These are phyloP conservation scores for Acanthacorydalis orientalis DNA, from an alignment of 2,888 invertebrate species.

Conservation along the genomic window DNA sequence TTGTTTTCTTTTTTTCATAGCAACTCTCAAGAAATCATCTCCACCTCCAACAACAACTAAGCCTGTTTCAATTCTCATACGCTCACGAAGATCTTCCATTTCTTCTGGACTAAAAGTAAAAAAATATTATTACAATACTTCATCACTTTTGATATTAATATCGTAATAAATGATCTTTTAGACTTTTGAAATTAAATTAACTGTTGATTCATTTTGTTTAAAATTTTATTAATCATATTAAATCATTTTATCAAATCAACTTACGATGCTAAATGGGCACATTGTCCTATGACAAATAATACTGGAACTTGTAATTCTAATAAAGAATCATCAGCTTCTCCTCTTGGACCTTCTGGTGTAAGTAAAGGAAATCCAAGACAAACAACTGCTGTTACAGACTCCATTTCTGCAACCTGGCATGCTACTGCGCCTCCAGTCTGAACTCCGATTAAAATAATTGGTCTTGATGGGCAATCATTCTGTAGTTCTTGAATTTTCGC, in stretches of 20 bases:
- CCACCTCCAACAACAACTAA: constrained; percentile 64
- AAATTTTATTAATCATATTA: no score
- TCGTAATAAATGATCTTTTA: not conserved
- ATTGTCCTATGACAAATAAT: constrained; percentile 64
- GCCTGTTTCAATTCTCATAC: constrained; percentile 59
- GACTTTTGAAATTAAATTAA: not conserved
- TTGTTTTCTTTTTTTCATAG: constrained; percentile 47
- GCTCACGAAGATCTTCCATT: constrained; percentile 58
- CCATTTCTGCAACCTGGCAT: constrained; percentile 54
- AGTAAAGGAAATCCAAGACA: constrained; percentile 63
- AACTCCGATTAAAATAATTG: constrained; percentile 61
- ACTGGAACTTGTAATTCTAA: constrained; percentile 56
- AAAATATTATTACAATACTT: not conserved
- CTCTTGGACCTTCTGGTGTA: constrained; percentile 52
- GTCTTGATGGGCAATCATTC: constrained; percentile 45
- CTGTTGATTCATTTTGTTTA: not conserved
- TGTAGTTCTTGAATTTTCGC: constrained; percentile 55
- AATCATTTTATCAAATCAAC: constrained; percentile 10
- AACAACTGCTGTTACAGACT: constrained; percentile 53
- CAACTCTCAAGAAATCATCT: constrained; percentile 55
- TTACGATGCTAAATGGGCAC: constrained; percentile 41
- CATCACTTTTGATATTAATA: not conserved
- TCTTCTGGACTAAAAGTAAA: constrained; percentile 43
- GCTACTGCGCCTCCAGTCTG: constrained; percentile 61
- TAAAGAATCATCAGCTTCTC: constrained; percentile 58